Evolutionary conservation across 2,113 vertebrate genomes (phyloP), one percentile per base, ranked within the genome.

Genomic region (Dascyllus trimaculatus): DNA sequence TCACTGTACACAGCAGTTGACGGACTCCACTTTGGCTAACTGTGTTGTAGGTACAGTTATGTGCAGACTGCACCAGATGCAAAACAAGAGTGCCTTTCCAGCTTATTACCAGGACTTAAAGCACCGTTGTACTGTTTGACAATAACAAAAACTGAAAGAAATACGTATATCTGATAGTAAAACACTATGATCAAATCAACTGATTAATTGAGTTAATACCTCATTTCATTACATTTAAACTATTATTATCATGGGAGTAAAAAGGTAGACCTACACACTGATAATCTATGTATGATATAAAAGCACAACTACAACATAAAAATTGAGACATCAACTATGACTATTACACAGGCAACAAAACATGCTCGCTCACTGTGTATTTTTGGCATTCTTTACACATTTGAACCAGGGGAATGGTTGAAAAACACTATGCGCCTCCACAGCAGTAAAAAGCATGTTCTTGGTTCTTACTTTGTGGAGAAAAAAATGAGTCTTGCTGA

Each of bases 371-470:
- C 8, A 0, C 38, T 66, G 54, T 57, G 60, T 71, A 88, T 81
- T 86, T 86, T 81, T 82, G 63, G 58, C 22, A 56, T 58, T 79
- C 18, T 68, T 85, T 59, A 75, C 67, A 71, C 52, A 70, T 74
- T 67, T 66, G 68, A 88, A 71, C 51, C 71, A 63, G 38, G 26
- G 14, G 69, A 78, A 64, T 25, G 40, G 65, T 40, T 67, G 52
- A 79, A 46, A 78, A 84, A 75, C 71, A 77, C 35, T 5, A 45
- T 22, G 69, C n/a, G 69, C 80, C 80, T 75, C 70, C 87, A 82
- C 78, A 81, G 40, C 21, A 75, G 49, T 26, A 56, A 29, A 59
- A 66, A 52, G 6, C 62, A 38, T 54, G 18, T 45, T 69, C 46
- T 62, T 48, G 48, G 26, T 71, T 75, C 72, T 75, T 38, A 52